Conservation (phyloP, 2,888 invertebrate genomes). For the Oscheius sp. region DNA sequence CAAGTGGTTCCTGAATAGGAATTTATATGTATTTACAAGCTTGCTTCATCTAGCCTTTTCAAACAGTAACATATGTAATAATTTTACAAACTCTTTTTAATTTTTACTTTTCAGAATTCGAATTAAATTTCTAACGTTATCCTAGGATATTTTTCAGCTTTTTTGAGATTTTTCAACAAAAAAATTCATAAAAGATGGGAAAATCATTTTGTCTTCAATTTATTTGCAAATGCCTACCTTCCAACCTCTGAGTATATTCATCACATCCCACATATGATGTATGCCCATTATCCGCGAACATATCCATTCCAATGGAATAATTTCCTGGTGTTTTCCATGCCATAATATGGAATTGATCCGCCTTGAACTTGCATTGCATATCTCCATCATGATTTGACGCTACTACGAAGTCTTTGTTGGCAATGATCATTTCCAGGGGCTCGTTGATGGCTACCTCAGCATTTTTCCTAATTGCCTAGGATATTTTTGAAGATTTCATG, state of each 20-base stretch:
- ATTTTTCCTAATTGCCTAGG: slow-evolving; percentile 34
- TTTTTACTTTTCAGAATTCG: too few species aligned
- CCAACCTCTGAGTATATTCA: not conserved
- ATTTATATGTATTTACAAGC: too few species aligned
- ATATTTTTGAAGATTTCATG: not conserved
- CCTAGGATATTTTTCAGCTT: too few species aligned
- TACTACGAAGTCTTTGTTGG: slow-evolving; percentile 38
- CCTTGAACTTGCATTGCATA: slow-evolving; percentile 41
- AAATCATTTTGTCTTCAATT: too few species aligned
- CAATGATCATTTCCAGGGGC: slow-evolving; percentile 43
- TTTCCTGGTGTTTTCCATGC: slow-evolving; percentile 43
- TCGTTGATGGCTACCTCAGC: slow-evolving; percentile 42
- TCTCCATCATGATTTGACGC: slow-evolving; percentile 34
- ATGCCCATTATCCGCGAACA: slow-evolving; percentile 42
- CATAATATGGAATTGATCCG: slow-evolving; percentile 40
- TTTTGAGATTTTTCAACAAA: too few species aligned
- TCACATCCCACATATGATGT: not conserved
- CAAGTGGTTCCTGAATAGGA: slow-evolving; percentile 39
- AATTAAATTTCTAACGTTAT: too few species aligned
- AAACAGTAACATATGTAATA: too few species aligned
- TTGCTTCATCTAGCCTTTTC: too few species aligned
- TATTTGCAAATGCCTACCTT: not conserved
- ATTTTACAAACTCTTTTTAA: too few species aligned
- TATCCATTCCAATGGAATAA: slow-evolving; percentile 36
- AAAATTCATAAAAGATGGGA: too few species aligned